Base-by-base conservation (phyloP, 2,888 invertebrate species). In the Agonopterix subpropinquella region DNA sequence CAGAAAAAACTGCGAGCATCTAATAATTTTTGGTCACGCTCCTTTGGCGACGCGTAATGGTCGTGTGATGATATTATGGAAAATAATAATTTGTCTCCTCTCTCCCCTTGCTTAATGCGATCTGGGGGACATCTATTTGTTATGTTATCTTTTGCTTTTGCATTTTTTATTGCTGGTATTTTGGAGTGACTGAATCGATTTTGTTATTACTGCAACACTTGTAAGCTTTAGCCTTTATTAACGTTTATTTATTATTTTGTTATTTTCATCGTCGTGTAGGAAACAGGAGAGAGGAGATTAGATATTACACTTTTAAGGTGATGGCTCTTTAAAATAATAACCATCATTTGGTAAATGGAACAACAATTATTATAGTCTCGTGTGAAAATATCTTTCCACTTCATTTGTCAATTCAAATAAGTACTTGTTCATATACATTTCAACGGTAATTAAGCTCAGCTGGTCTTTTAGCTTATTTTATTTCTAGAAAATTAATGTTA, bases 11-110 rank as follows among this genome's bases (percentile, higher is more conserved):
- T 50, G 54, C 47, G 47, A 28, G 73, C 57, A 54, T 61, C 73
- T 77, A 82, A 82, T 85, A 83, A 82, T 78, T 78, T 80, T 74
- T 64, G 73, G 86, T 70, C 73, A 82, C 83, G 84, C 82, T 62
- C 68, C 71, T 74, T 62, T 73, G 77, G 55, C 64, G 61, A 63
- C 62, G 67, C 59, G 80, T 86, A 84, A 86, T 86, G 77, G 74
- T 80, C 76, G 78, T 78, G 80, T 77, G 81, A 83, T 83, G 83
- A 83, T 78, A 75, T 83, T 83, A 85, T 79, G 75, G 78, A 84
- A 80, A 71, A 83, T 82, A 82, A 86, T 84, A 85, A 86, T 86
- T 84, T 84, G 82, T 85, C 74, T 76, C 68, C 51, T 70, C 77
- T 70, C 77, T 72, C 79, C 80, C 80, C 73, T 42, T 11, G 79